Percentiles rank a stretch among this genome's conserved stretches.
Conservation (phyloP, 2,888 invertebrate genomes). For the Trichogramma evanescens region DNA sequence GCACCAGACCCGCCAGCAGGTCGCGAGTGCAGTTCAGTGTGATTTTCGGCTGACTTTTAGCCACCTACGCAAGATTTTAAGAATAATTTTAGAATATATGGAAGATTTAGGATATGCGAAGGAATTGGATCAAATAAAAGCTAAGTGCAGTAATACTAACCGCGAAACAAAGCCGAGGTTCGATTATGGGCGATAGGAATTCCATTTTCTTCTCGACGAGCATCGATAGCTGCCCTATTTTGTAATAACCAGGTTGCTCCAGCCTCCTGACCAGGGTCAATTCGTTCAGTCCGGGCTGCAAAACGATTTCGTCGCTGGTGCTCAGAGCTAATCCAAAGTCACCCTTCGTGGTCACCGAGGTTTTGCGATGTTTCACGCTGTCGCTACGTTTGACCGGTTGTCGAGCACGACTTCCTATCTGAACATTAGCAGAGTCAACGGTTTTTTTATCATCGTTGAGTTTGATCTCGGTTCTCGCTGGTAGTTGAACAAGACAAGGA, state of each 20-base stretch:
- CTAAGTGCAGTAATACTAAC: constrained; percentile 2
- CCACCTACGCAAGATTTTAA: constrained; percentile 44
- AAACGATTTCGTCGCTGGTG: constrained; percentile 47
- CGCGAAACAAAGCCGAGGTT: constrained; percentile 50
- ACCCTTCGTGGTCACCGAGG: constrained; percentile 59
- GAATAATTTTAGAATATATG: constrained; percentile 26
- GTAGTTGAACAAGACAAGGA: constrained; percentile 55
- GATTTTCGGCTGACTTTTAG: constrained; percentile 52
- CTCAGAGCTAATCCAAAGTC: constrained; percentile 60
- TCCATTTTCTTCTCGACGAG: constrained; percentile 62
- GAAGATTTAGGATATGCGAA: no score
- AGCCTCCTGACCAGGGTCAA: constrained; percentile 57
- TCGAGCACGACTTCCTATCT: constrained; percentile 60
- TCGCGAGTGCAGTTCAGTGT: constrained; percentile 58
- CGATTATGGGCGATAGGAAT: constrained; percentile 61
- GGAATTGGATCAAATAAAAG: not conserved
- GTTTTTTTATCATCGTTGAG: constrained; percentile 73
- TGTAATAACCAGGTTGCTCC: constrained; percentile 62
- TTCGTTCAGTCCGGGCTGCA: constrained; percentile 63
- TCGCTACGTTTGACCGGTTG: constrained; percentile 62
- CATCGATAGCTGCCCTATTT: constrained; percentile 64
- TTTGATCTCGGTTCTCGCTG: constrained; percentile 65
- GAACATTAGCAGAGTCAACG: constrained; percentile 65
- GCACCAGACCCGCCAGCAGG: constrained; percentile 74
- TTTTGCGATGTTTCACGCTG: constrained; percentile 63